Base-by-base conservation (phyloP, 1,140 invertebrate species). In the Zaprionus inermis region DNA sequence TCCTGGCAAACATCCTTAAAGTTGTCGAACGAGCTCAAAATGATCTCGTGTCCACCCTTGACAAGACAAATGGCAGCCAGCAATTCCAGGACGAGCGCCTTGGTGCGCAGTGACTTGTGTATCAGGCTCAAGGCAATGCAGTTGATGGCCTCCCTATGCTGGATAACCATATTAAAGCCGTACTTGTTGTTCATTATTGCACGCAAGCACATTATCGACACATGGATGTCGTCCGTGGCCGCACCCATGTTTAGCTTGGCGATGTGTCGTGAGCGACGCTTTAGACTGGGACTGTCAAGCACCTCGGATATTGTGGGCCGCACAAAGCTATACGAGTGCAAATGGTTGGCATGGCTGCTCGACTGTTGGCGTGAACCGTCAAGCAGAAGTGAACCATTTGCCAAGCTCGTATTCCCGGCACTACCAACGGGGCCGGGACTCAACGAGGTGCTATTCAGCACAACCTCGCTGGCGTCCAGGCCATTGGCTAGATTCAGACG, bases 171-270 rank as follows among this genome's bases (percentile, higher is more conserved):
- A 93, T 99, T 99, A 93, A 99, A 99, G 54, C 98, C 99, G 93
- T 99, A 98, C 96, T 99, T 99, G 92, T 99, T 99, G 93, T 99
- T 99, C 98, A 99, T 99, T 83, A 99, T 99, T 58, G 99, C 98
- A 32, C 99, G 94, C 93, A 99, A 96, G 93, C 98, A 99, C 95
- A 99, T 97, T 79, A 99, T 99, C 94, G 98, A 99, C 60, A 99
- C 98, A 93, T 99, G 99, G 79, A 99, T 98, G 92, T 99, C 99
- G 93, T 99, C 98, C 76, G 98, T 98, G 44, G 98, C 97, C 84
- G 99, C 98, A 44, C 98, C 99, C 97, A 99, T 99, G 92, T 99
- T 99, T 32, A 99, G 93, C 89, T 97, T 95, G 20, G 97, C 96
- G 10, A 97, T 96, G 92, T 98, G 97, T 64, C 96, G 94, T 3